Conservation (phyloP, 2,797 vertebrate species). For the Galagoides demidoff region DNA sequence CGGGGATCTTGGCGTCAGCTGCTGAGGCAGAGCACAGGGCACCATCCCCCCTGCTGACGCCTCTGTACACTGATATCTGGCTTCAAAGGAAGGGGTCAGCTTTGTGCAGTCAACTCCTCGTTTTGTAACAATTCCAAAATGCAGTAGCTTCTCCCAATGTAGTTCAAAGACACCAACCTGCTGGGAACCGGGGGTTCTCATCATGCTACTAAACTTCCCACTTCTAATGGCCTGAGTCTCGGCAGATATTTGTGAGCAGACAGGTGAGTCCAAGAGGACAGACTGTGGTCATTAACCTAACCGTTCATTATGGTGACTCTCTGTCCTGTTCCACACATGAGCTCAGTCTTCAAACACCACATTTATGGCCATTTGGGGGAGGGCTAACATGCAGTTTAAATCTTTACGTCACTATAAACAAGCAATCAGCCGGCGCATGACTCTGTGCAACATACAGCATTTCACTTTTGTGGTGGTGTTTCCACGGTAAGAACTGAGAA, state of each 20-base stretch:
- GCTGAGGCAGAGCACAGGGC: not conserved
- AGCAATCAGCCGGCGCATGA: constrained; percentile 61
- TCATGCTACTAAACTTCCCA: not conserved
- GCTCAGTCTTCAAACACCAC: constrained; percentile 53
- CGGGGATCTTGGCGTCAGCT: not conserved
- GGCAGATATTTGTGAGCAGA: not conserved
- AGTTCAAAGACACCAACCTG: constrained; percentile 39
- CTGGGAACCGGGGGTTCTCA: not conserved
- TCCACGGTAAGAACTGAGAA: constrained; percentile 27
- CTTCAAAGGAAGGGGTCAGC: constrained; percentile 37
- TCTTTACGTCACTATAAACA: constrained; percentile 69
- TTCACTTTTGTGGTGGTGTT: constrained; percentile 64
- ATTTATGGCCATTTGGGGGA: constrained; percentile 38
- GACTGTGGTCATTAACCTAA: not conserved
- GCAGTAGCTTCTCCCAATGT: constrained; percentile 42
- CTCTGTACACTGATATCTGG: not conserved
- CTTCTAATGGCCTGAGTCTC: not conserved
- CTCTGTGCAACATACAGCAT: constrained; percentile 70
- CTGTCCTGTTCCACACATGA: constrained; percentile 48
- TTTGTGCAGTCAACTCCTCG: constrained; percentile 7
- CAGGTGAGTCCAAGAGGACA: not conserved
- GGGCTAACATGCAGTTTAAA: constrained; percentile 64
- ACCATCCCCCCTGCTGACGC: not conserved
- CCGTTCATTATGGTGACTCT: not conserved
- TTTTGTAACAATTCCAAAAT: constrained; percentile 47